phyloP scores from a whole-genome alignment of 2,113 vertebrate genomes.

The Vidua macroura region DNA sequence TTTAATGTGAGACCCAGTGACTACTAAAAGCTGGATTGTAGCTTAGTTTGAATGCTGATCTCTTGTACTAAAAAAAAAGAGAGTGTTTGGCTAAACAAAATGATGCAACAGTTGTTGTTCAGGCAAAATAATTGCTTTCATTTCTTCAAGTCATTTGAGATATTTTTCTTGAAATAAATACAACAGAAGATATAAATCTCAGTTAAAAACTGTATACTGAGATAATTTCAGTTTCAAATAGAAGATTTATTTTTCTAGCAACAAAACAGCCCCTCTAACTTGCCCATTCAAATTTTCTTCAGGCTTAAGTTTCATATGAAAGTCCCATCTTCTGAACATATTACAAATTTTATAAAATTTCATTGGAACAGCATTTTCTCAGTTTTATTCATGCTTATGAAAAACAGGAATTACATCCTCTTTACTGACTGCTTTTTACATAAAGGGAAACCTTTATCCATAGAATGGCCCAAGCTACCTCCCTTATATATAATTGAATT shows the following conservation, averaged over 20 bases:
- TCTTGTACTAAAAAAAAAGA: constrained; percentile 52
- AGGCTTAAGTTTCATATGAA: constrained; percentile 50
- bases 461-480: neutral
- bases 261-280: constrained; percentile 49
- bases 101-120: constrained; percentile 61
- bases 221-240: constrained; percentile 67
- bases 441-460: constrained; percentile 14
- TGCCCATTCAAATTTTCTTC: constrained; percentile 61
- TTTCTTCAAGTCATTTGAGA: constrained; percentile 65
- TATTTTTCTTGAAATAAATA: constrained; percentile 71
- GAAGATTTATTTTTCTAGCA: constrained; percentile 58
- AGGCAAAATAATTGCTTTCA: constrained; percentile 67
- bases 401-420: constrained; percentile 21
- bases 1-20: constrained; percentile 46
- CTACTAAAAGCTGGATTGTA: constrained; percentile 60
- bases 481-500: neutral
- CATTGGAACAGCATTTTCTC: constrained; percentile 18
- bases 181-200: constrained; percentile 41
- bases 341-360: constrained; percentile 63
- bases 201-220: constrained; percentile 62
- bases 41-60: constrained; percentile 60
- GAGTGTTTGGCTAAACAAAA: constrained; percentile 64
- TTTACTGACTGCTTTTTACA: neutral
- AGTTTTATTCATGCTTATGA: neutral
- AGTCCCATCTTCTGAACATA: constrained; percentile 49